Base-by-base conservation (phyloP, 92 coral and sea anemone species). In the Siderastrea siderea region DNA sequence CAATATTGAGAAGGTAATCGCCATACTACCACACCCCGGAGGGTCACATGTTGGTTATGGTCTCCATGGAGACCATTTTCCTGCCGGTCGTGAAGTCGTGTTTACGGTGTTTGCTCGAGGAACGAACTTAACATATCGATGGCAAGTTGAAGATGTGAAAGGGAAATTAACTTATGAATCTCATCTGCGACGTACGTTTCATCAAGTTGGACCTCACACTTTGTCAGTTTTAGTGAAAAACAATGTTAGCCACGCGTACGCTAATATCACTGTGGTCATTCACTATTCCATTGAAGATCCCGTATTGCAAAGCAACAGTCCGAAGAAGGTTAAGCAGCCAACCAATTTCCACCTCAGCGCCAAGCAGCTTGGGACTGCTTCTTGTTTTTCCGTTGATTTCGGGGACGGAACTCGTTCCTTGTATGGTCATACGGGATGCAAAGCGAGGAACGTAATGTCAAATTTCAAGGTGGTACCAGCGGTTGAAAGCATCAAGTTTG, bases 331-430 rank as follows among this genome's bases (percentile, higher is more conserved):
- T 8, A 90, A 90, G 7, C 68, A 64, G 26, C 68, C 87, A 54
- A 50, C 79, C 55, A 43, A 52, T 38, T 90, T 90, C 57, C 57
- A 80, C 75, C 65, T 90, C 47, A 68, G 61, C 61, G 70, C 85
- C 50, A 51, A 19, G 44, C 90, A 80, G 10, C 55, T 90, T 5
- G 93, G 93, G 38, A 86, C 91, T 47, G 78, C 73, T 15, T 77
- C 93, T 12, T 90, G 93, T 75, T 82, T 90, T 46, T 69, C 63
- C 43, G 68, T 86, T 16, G 86, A 90, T 44, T 77, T 87, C 46
- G 81, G 78, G 26, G 91, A 86, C 77, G 91, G 88, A n/a, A 52
- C 8, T 15, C 67, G 55, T 17, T 68, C 68, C 48, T 53, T 68
- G 38, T 77, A 47, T 58, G 92, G 92, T 7, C 84, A 85, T 43